Base-by-base conservation (phyloP, 1,140 invertebrate species). In the Drosophila biarmipes region DNA sequence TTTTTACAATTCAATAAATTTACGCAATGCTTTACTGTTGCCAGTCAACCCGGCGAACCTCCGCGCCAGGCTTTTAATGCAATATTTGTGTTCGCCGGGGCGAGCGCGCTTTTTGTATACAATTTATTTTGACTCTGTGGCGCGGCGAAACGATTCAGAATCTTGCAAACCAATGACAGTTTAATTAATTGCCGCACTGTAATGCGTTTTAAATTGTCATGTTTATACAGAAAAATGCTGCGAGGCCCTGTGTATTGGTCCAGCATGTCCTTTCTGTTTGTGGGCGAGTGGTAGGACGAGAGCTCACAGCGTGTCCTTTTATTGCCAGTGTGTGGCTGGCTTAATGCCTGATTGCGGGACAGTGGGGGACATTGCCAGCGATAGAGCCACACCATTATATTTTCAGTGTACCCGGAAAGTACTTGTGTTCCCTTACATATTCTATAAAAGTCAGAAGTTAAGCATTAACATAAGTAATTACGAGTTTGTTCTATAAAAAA, bases 1-100 rank as follows among this genome's bases (percentile, higher is more conserved):
- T 89, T 87, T 87, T 87, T 87, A 87, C 84, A 87, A 82, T 89
- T 89, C 84, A 87, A 87, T 87, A 89, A 87, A 87, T 87, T 87
- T 81, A 73, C 79, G 68, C 84, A 77, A 87, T 89, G 75, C 79
- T 73, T 82, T 79, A 79, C 73, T 48, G 73, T 63, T 78, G 66
- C 66, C 72, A 53, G 59, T 55, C 73, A 57, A 21, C 52, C 52
- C 8, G n/a, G 42, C 46, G 45, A 15, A 38, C 21, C 17, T 46
- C 19, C 45, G 15, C 45, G 15, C 52, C 29, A 24, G 27, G 68
- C 43, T 38, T 86, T 86, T 86, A 80, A 86, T 80, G 78, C 77
- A 75, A 73, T 75, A 73, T 73, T 73, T 73, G 57, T 62, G 71
- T 73, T 55, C 56, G 55, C 34, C 67, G 40, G 48, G 6, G 46